Conservation (phyloP, 1,140 invertebrate genomes). For the Oedothorax gibbosus region DNA sequence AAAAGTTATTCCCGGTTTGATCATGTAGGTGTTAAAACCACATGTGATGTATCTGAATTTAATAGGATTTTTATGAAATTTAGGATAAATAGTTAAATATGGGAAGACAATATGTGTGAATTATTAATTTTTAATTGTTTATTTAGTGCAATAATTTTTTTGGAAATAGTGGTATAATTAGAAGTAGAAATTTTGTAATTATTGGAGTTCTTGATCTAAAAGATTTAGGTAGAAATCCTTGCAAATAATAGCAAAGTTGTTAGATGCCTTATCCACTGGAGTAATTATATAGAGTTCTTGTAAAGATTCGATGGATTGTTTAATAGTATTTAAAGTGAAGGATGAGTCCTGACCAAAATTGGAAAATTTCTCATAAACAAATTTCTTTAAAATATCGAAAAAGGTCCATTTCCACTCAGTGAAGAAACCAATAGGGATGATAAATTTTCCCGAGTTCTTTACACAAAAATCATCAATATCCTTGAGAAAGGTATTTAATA, state of each 20-base stretch:
- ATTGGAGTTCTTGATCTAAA: background rate
- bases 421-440: background rate
- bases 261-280: background rate
- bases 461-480: too few relatives aligned
- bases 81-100: background rate
- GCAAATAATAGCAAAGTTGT: background rate
- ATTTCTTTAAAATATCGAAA: background rate
- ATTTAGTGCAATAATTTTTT: background rate
- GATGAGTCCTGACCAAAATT: background rate
- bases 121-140: background rate
- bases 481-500: too few relatives aligned
- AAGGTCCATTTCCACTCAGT: background rate
- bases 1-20: background rate
- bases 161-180: background rate
- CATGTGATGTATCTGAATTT: background rate
- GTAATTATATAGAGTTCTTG: background rate
- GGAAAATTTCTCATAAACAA: background rate
- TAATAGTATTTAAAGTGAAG: background rate
- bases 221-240: background rate
- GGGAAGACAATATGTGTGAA: background rate
- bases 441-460: too few relatives aligned
- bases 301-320: background rate
- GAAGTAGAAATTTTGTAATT: background rate
- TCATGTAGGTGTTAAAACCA: background rate
- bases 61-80: slow-evolving; percentile 6